Evolutionary conservation across 2,113 vertebrate genomes (phyloP), one percentile per base, ranked within the genome.

Genomic region (Lampris incognitus): DNA sequence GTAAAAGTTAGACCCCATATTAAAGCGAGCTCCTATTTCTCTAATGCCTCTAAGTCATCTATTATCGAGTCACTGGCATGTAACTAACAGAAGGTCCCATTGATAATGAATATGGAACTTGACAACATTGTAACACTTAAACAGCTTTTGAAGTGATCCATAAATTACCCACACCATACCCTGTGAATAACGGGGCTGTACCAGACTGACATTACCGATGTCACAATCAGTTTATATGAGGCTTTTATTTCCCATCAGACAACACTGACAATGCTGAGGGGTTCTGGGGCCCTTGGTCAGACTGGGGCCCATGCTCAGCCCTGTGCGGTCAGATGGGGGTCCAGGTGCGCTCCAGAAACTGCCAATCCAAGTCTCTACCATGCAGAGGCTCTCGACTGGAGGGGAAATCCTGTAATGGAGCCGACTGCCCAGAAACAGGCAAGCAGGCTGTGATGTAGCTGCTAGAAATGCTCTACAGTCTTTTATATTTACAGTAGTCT

Each of bases 241-340:
- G 51, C 11, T 2, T 62, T 1, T 39, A n/a, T 81, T 66, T 56
- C 88, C 81, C 51, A 82, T 63, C 72, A 97, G 96, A 92, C 71
- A 93, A 85, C 1, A 80, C 79, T 44, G 69, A 61, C 54, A 79
- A 79, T 71, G 88, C 90, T n/a, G 89, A 93, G 57, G 90, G 51
- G 13, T 84, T 85, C 63, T 96, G 97, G 97, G 95, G 94, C 48
- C 91, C 83, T 0, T 99, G 98, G 98, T 96, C 97, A 37, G 90
- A 93, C 64, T 99, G 98, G 98, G 96, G 95, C 0, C 88, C 90
- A 49, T 99, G 98, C 68, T 92, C 96, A 5, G 96, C 95, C 2
- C 83, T 91, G 62, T 99, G 98, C 66, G 96, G 94, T 67, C 93
- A 95, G 72, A 92, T 93, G 0, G 96, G 95, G 0, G 93, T 95